Conservation (phyloP, 2,888 invertebrate species). For the Eurytoma californica region DNA sequence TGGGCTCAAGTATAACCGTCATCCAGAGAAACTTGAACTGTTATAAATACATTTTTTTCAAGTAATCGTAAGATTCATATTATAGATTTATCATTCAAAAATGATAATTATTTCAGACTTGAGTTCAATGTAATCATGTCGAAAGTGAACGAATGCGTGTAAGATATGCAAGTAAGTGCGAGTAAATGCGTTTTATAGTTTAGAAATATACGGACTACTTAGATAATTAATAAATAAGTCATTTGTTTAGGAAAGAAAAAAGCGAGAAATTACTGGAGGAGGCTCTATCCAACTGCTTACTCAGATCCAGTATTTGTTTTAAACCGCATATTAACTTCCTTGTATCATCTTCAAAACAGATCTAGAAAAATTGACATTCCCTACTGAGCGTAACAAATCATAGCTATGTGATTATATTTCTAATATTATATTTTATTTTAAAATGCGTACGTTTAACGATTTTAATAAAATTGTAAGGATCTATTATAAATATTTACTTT, state of each 20-base stretch:
- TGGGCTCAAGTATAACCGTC: constrained; percentile 30
- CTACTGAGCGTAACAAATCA: constrained; percentile 26
- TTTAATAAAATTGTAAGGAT: constrained; percentile 34
- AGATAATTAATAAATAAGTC: constrained; percentile 50
- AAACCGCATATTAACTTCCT: not conserved
- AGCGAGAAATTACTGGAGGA: constrained; percentile 49
- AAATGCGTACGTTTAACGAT: constrained; percentile 18
- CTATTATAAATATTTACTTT: constrained; percentile 37
- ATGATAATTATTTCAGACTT: constrained; percentile 37
- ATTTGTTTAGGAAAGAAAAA: constrained; percentile 40
- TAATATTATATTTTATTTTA: constrained; percentile 29
- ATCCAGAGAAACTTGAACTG: constrained; percentile 27
- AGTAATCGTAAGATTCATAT: not conserved
- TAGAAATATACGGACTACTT: constrained; percentile 51
- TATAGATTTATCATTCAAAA: constrained; percentile 5
- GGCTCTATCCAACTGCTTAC: constrained; percentile 39
- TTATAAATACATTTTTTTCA: constrained; percentile 27
- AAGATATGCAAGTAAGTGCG: constrained; percentile 26
- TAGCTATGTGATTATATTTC: constrained; percentile 21
- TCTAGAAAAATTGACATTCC: constrained; percentile 49
- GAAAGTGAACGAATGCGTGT: constrained; percentile 19
- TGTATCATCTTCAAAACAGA: constrained; percentile 6
- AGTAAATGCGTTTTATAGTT: constrained; percentile 46
- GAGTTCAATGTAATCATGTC: constrained; percentile 46
- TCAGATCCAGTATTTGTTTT: constrained; percentile 43